phyloP scores from a whole-genome alignment of 1,140 invertebrate species.

The Musca vetustissima region DNA sequence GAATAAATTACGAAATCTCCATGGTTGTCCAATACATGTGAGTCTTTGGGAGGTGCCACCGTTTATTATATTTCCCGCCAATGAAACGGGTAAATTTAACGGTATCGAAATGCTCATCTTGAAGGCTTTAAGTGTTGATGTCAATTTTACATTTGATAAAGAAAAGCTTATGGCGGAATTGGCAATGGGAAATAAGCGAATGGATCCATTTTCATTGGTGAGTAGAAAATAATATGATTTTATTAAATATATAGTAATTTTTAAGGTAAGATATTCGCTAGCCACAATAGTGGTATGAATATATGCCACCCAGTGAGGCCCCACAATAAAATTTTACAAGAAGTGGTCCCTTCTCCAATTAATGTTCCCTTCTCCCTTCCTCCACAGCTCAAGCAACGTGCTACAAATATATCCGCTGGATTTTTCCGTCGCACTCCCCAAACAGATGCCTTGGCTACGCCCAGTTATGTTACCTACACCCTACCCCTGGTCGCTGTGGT shows the following conservation, averaged over 20 bases:
- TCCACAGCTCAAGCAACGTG: conserved; percentile 4
- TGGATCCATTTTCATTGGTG: no score
- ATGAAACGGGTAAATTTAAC: not conserved
- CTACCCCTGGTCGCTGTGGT: not conserved
- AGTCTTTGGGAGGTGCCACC: conserved; percentile 28
- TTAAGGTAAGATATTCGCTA: no score
- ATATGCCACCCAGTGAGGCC: no score
- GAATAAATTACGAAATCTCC: conserved; percentile 35
- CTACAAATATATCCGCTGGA: conserved; percentile 10
- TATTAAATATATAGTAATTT: no score
- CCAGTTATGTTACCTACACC: not conserved
- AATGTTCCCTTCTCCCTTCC: not conserved
- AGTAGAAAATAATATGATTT: no score
- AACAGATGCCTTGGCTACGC: not conserved
- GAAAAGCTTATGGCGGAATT: no score
- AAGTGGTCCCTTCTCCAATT: not conserved
- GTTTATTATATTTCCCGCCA: conserved; percentile 7
- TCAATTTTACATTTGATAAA: not conserved
- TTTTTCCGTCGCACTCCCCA: not conserved
- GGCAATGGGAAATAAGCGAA: no score
- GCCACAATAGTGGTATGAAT: no score
- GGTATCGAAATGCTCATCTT: not conserved
- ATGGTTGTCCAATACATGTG: conserved; percentile 33
- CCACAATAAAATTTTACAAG: no score
- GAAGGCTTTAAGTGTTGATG: not conserved